Evolutionary conservation across 1,140 invertebrate species (phyloP), one percentile per base, ranked within the genome.

Genomic region (Solen grandis): DNA sequence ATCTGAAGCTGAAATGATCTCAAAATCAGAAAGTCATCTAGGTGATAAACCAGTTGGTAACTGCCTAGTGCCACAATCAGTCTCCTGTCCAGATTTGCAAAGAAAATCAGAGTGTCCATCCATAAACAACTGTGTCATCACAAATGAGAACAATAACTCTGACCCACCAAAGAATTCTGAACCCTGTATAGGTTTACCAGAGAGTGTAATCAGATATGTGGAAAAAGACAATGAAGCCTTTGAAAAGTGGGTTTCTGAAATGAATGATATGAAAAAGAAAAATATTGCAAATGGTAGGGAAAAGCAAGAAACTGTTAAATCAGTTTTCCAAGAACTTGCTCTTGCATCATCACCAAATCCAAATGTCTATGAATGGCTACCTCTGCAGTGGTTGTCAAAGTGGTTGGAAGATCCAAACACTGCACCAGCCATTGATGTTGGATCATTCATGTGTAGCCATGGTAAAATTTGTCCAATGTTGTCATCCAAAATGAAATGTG

Each of bases 331-430:
- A 10, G 82, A 76, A 50, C 83, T 88, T 25, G 50, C 76, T 25
- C 68, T 46, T 54, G 72, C 33, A 57, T 25, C 36, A 29, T 59
- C 75, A n/a, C 46, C 36, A 22, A 68, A 77, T 57, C 27, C 33
- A 2, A 54, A 79, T 13, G 59, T 72, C 8, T 93, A 90, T 81
- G 92, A 94, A 66, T 94, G 94, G 93, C 85, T 94, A 41, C 88
- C 93, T 22, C 91, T 85, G 3, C 91, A 92, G 29, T 94, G 94
- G 94, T 75, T 94, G 16, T 87, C 86, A 3, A 93, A 92, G 65
- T 93, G 93, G 89, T 85, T 93, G 5, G 77, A 86, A 35, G 88
- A 90, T 35, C 87, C 88, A 16, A 57, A 69, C 0, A 87, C 90
- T 59, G 86, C 93, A 13, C 70, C 87, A 33, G 85, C 92, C 14